These are phyloP conservation scores for Symphodus melops DNA, from an alignment of 2,113 vertebrate species.

Conservation along the genomic window DNA sequence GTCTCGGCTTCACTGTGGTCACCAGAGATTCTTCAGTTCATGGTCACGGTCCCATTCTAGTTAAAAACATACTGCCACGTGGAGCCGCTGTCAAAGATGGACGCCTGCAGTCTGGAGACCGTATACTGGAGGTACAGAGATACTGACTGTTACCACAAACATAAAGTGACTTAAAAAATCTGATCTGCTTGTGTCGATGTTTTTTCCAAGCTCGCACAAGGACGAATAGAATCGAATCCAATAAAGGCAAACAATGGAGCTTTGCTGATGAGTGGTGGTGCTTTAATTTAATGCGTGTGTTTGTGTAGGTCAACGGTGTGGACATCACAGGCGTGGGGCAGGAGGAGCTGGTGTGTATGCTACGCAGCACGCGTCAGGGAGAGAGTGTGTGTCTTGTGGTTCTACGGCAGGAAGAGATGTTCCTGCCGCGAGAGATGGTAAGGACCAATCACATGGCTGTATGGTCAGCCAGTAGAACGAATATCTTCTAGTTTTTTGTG, in stretches of 20 bases:
- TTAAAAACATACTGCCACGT: constrained; percentile 96
- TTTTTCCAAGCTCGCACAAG: no score
- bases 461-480: background rate
- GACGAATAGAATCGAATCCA: background rate
- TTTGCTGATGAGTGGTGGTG: no score
- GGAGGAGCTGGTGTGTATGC: constrained; percentile 94
- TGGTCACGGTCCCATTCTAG: constrained; percentile 94
- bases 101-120: constrained; percentile 94
- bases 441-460: constrained; percentile 56
- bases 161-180: background rate
- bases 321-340: constrained; percentile 91
- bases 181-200: no score
- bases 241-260: no score
- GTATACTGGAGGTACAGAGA: constrained; percentile 92
- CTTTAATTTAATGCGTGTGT: constrained; percentile 2
- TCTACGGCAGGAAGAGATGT: constrained; percentile 91
- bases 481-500: background rate
- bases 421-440: constrained; percentile 97
- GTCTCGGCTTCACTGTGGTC: constrained; percentile 97
- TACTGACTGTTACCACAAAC: background rate
- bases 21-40: constrained; percentile 96
- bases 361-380: constrained; percentile 95
- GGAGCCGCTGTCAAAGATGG: constrained; percentile 97
- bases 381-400: constrained; percentile 90
- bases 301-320: constrained; percentile 91